Conservation (phyloP, 92 coral and sea anemone species). For the Parazoanthus swiftii region DNA sequence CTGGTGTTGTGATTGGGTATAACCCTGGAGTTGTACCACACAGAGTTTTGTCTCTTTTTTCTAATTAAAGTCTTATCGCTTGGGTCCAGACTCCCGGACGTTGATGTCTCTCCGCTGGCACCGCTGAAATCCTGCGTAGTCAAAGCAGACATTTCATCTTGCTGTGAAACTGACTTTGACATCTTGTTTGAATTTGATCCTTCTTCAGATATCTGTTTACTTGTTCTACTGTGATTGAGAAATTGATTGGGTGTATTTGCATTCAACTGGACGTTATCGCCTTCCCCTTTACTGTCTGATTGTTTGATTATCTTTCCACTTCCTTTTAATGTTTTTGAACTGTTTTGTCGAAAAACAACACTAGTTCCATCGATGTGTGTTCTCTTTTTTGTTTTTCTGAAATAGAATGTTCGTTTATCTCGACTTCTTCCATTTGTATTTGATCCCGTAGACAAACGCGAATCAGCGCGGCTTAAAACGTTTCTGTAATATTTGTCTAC, state of each 20-base stretch:
- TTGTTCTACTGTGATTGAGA: background rate
- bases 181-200: background rate
- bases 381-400: background rate
- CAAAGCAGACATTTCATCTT: background rate
- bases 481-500: background rate
- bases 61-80: background rate
- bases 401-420: background rate
- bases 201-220: background rate
- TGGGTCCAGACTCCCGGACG: background rate
- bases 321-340: background rate
- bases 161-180: background rate
- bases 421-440: background rate
- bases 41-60: slow-evolving; percentile 50
- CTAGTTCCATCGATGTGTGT: background rate
- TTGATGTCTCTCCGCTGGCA: background rate
- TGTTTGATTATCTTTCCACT: background rate
- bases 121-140: background rate
- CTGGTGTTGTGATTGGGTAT: background rate
- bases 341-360: background rate
- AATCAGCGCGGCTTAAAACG: too few relatives aligned
- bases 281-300: background rate
- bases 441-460: background rate
- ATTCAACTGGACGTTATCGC: background rate
- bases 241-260: background rate
- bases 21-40: slow-evolving; percentile 62